phyloP scores from a whole-genome alignment of 2,797 vertebrate species.

The Poeciliopsis presidionis region DNA sequence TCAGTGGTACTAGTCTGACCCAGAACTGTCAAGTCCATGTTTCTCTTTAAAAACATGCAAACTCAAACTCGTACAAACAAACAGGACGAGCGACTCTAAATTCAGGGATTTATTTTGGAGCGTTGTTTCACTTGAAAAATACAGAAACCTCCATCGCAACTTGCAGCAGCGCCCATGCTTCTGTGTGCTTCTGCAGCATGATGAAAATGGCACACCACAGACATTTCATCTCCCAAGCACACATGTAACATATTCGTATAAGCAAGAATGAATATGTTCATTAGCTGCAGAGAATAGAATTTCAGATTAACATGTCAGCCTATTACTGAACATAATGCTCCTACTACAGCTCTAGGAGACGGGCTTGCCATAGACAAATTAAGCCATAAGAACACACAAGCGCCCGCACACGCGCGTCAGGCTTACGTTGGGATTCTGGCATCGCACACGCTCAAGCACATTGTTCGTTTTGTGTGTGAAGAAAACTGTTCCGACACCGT shows the following conservation, averaged over 20 bases:
- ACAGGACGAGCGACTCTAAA: conserved; percentile 29
- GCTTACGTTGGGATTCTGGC: background rate
- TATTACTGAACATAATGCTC: conserved; percentile 71
- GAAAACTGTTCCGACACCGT: conserved; percentile 63
- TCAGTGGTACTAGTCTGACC: conserved; percentile 70
- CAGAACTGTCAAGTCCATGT: conserved; percentile 73
- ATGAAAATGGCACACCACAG: conserved; percentile 29
- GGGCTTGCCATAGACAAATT: conserved; percentile 67
- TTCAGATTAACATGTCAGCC: conserved; percentile 78
- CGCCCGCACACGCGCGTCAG: background rate
- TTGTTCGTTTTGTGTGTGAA: conserved; percentile 34
- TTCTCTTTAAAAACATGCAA: conserved; percentile 38
- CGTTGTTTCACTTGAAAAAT: conserved; percentile 36
- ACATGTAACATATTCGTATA: conserved; percentile 27
- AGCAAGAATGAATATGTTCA: conserved; percentile 75
- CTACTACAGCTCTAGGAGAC: conserved; percentile 72
- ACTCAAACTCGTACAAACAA: conserved; percentile 31
- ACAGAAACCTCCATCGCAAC: conserved; percentile 29
- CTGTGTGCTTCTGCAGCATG: conserved; percentile 34
- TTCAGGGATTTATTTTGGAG: conserved; percentile 9
- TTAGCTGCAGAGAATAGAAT: conserved; percentile 75
- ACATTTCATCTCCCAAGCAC: conserved; percentile 36
- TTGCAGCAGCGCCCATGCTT: conserved; percentile 20
- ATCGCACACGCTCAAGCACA: conserved; percentile 14
- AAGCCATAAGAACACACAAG: conserved; percentile 55